phyloP scores from a whole-genome alignment of 2,113 vertebrate species.

The Thunnus thynnus region DNA sequence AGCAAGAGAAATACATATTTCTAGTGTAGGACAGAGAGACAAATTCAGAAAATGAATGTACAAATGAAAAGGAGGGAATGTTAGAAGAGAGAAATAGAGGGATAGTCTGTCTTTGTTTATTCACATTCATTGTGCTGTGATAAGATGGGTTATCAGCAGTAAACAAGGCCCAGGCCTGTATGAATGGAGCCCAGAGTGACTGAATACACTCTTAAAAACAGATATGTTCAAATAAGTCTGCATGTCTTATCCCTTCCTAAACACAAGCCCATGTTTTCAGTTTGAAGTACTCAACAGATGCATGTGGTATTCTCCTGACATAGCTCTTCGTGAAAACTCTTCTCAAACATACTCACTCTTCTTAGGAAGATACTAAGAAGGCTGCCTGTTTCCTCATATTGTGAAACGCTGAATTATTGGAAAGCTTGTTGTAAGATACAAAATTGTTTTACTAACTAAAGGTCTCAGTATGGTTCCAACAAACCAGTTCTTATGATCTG shows the following conservation, averaged over 20 bases:
- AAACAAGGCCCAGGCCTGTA: conserved; percentile 81
- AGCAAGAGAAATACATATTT: conserved; percentile 11
- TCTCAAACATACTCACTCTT: conserved; percentile 5
- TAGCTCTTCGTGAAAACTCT: conserved; percentile 26
- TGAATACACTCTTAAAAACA: conserved; percentile 78
- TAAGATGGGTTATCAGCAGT: conserved; percentile 86
- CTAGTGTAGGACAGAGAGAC: conserved; percentile 10
- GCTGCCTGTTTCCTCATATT: neutral
- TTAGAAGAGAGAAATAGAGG: conserved; percentile 63
- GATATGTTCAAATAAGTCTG: conserved; percentile 77
- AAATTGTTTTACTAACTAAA: too few relatives aligned
- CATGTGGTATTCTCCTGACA: conserved; percentile 9
- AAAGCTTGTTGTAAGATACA: too few relatives aligned
- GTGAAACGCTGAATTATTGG: neutral
- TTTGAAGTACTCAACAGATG: conserved; percentile 31
- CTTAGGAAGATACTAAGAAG: too few relatives aligned
- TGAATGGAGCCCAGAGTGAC: conserved; percentile 73
- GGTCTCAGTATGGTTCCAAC: too few relatives aligned
- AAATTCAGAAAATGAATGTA: conserved; percentile 54
- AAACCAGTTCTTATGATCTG: too few relatives aligned
- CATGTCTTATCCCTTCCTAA: conserved; percentile 56
- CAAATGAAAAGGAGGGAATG: conserved; percentile 49
- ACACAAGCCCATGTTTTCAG: conserved; percentile 44
- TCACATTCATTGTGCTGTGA: conserved; percentile 84
- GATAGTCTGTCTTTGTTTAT: conserved; percentile 79